Base-by-base conservation (phyloP, 2,113 vertebrate species). In the Mastomys natalensis region DNA sequence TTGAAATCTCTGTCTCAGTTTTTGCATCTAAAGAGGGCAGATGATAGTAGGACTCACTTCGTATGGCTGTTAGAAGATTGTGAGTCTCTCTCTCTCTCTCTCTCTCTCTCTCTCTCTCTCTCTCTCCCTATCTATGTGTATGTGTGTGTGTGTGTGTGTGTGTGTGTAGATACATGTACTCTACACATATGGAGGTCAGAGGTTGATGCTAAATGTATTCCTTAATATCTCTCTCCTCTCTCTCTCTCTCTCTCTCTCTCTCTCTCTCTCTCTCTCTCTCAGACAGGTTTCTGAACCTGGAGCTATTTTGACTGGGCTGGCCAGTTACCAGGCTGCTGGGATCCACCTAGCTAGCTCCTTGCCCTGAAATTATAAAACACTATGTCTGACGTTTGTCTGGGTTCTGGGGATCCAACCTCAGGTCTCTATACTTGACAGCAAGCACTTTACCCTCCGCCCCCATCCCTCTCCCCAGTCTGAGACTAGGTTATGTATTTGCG, bases 11-110 rank as follows among this genome's bases (percentile, higher is more conserved):
- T 4, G 31, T 29, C 80, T 94, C 78, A 6, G 34, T 62, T 76
- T 53, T 45, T 74, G 62, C 34, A 60, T 11, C 7, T 43, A 51
- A 74, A 51, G 66, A 45, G 73, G 82, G 26, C 51, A 60, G 55
- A 48, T n/a, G 77, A 3, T 4, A 34, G 26, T 5, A 26, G 58
- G n/a, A 15, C 11, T 10, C 22, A 0, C 1, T 0, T 40, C 0
- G 1, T 29, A 11, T 34, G 43, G 72, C 37, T 10, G 21, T 43
- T 34, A 34, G 78, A 60, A 48, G 5, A n/a, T 13, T 51, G 43
- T 51, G 64, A 1, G 24, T 51, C 53, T 60, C 34, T 82, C 19
- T 82, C 19, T 55, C 43, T 81, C 51, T 55, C 15, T 81, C 34
- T 31, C 66, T 68, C 13, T 26, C 29, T 31, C 64, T 31, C 64